phyloP scores from a whole-genome alignment of 2,888 invertebrate species.

The Orthonychiurus folsomi region DNA sequence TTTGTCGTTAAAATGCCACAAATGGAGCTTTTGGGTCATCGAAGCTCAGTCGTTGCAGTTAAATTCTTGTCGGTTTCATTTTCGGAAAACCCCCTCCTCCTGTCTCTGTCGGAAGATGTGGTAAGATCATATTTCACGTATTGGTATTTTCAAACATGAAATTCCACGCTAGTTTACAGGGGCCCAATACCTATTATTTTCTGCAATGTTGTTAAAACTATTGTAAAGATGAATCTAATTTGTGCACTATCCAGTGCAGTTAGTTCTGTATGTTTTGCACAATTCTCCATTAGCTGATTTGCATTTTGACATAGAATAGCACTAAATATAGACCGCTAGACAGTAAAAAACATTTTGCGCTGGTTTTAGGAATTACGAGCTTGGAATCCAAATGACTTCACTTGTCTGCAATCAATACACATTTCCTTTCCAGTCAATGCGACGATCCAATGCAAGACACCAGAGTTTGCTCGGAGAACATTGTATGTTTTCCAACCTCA shows the following conservation, averaged over 20 bases:
- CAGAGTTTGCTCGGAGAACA: slow-evolving; percentile 28
- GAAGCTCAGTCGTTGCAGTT: slow-evolving; percentile 21
- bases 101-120: slow-evolving; percentile 33
- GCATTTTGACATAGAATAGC: too few species aligned
- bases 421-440: slow-evolving; percentile 30
- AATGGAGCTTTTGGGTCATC: slow-evolving; percentile 34
- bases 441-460: slow-evolving; percentile 31
- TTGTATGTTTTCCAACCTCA: slow-evolving; percentile 23
- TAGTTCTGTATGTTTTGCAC: too few species aligned
- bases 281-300: too few species aligned
- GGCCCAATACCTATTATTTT: slow-evolving; percentile 3
- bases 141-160: too few species aligned
- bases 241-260: too few species aligned
- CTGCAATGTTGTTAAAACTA: background rate
- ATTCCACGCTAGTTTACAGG: too few species aligned
- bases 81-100: slow-evolving; percentile 20
- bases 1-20: slow-evolving; percentile 31
- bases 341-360: too few species aligned
- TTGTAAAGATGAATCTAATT: too few species aligned
- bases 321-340: too few species aligned
- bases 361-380: slow-evolving; percentile 35
- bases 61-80: slow-evolving; percentile 24
- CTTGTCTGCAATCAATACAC: slow-evolving; percentile 32
- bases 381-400: slow-evolving; percentile 31
- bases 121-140: too few species aligned